Base-by-base conservation (phyloP, 1,140 invertebrate species). In the Drosophila erecta region DNA sequence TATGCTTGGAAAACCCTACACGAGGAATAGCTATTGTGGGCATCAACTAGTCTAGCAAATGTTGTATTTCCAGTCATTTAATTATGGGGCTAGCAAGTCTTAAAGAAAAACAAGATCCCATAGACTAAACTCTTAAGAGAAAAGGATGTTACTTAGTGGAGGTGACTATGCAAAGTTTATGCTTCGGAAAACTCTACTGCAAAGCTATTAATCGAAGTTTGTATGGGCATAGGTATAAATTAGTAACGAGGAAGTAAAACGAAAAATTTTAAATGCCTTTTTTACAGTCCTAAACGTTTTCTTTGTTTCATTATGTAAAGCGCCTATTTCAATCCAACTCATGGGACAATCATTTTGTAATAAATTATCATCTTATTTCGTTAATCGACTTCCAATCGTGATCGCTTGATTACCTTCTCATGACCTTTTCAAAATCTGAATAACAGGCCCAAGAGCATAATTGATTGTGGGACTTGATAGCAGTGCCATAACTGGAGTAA, bases 1-100 rank as follows among this genome's bases (percentile, higher is more conserved):
- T 46, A 7, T 10, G 17, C 17, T 38, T 47, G 66, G 49, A 67
- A 62, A 65, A 62, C n/a, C 57, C 41, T 37, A 7, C 2, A n/a
- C n/a, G 6, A 40, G 40, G 12, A 38, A 15, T 20, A 30, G 22
- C 12, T 30, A n/a, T 2, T n/a, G 17, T 11, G 10, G 59, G 15
- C 17, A 33, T 41, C 27, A 47, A 35, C 22, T 15, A 14, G 10
- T 7, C 15, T 10, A 37, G 27, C 20, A 35, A 17, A 37, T 14
- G 11, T 37, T 22, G 20, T 20, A 4, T 22, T 12, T 4, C 15
- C 15, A 49, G 47, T 11, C 14, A 49, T 10, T 30, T 30, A 49
- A 41, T 17, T 27, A 41, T 17, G 20, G 37, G n/a, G n/a, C 7
- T 10, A 20, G 41, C 8, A 20, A 8, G n/a, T 6, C 24, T 7